Evolutionary conservation across 2,113 vertebrate genomes (phyloP), one percentile per base, ranked within the genome.

Genomic region (Aptenodytes forsteri): DNA sequence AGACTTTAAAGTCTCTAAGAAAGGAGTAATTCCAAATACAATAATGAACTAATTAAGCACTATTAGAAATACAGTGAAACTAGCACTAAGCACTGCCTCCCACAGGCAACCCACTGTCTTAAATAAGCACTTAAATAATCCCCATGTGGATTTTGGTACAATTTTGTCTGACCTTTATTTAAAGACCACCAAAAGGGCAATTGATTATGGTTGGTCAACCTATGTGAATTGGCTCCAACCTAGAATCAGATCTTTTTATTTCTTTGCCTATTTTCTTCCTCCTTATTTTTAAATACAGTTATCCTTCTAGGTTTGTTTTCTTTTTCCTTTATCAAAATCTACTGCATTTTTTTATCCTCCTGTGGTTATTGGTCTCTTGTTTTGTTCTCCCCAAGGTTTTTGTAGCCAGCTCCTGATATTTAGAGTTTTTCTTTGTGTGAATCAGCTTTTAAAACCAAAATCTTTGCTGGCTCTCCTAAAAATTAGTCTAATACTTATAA

Each of bases 91-190:
- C 67, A 69, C 71, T 85, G 34, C 87, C 70, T 94, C 70, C 72
- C 42, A 96, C 56, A 93, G 87, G 84, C 97, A 97, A 89, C 61
- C 36, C 15, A 59, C 89, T 96, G 86, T 75, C 54, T 95, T 93
- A 95, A 97, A 94, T 91, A 96, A 92, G 90, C 91, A 95, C 95
- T 98, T 85, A 96, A 96, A 97, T 90, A 77, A 95, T 71, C 30
- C 87, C 93, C 79, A 86, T 84, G 76, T 94, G 92, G 90, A 85
- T 98, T 98, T 95, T 40, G 13, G 81, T 80, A 49, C 91, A 93
- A 79, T 97, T 97, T 95, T 95, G 36, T 91, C 73, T 96, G 96
- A 97, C 97, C 91, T 96, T 97, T 97, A 75, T 67, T 78, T 97
- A 82, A 97, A 92, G 95, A 91, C 87, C 89, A 91, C 83, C 67